Evolutionary conservation across 2,888 invertebrate species (phyloP).

Genomic region (Drosophila barbarae): DNA sequence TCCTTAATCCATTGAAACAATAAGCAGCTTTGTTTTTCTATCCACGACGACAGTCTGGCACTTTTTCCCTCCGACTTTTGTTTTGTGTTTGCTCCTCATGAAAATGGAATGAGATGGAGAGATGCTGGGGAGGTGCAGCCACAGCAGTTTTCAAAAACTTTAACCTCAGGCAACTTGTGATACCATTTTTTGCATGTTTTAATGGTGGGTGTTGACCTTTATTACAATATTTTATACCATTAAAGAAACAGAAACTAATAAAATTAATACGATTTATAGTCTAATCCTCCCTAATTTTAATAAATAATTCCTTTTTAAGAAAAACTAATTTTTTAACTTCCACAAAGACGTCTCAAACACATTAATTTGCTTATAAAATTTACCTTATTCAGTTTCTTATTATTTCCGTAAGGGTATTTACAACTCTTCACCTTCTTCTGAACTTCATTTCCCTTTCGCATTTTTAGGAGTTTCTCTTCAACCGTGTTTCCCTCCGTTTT

Average conservation of each 20-base stretch:
- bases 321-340: too few species aligned
- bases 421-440: slow-evolving; percentile 3
- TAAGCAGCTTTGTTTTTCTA: slow-evolving; percentile 71
- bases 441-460: slow-evolving; percentile 7
- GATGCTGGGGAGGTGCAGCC: slow-evolving; percentile 13
- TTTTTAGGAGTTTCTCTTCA: slow-evolving; percentile 1
- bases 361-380: not conserved
- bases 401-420: not conserved
- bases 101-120: slow-evolving; percentile 21
- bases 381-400: not conserved
- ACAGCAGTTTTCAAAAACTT: slow-evolving; percentile 31
- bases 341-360: accelerated
- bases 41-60: slow-evolving; percentile 42
- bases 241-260: not conserved
- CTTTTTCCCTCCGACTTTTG: slow-evolving; percentile 41
- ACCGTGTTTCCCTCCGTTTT: slow-evolving; percentile 7
- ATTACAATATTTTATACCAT: not conserved
- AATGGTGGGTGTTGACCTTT: not conserved
- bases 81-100: slow-evolving; percentile 15
- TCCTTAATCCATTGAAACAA: slow-evolving; percentile 75
- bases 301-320: not conserved
- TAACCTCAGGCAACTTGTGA: slow-evolving; percentile 3
- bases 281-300: not conserved
- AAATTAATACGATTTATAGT: not conserved
- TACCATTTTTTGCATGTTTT: not conserved